These are phyloP conservation scores for Netelia virgata DNA, from an alignment of 2,888 invertebrate genomes.

Conservation along the genomic window DNA sequence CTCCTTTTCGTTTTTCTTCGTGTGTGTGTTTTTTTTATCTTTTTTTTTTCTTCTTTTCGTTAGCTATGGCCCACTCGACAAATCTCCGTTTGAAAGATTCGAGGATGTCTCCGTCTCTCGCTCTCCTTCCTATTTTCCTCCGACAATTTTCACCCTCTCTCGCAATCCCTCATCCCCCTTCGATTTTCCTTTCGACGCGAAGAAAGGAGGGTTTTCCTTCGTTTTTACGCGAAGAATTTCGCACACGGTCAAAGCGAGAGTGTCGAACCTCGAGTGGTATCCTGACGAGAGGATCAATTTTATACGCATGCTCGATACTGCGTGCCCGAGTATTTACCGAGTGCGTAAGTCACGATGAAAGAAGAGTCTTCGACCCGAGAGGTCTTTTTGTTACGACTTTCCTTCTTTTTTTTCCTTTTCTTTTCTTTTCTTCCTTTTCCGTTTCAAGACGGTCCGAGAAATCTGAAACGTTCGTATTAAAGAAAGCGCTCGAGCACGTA, in stretches of 20 bases:
- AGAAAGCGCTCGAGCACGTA: too few species aligned
- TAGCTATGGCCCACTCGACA: constrained; percentile 31
- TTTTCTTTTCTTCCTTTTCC: too few species aligned
- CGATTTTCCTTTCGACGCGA: neutral
- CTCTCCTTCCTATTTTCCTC: neutral
- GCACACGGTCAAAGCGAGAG: neutral
- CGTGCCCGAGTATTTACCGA: neutral
- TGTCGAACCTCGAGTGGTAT: neutral
- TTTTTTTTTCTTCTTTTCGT: neutral
- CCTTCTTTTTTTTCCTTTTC: too few species aligned
- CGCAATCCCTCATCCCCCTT: neutral
- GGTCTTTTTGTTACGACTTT: neutral
- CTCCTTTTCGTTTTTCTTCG: neutral
- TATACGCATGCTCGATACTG: constrained; percentile 2
- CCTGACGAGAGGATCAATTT: constrained; percentile 40
- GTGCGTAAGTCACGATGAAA: neutral
- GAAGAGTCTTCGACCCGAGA: neutral
- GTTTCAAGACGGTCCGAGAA: too few species aligned
- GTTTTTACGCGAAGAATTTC: neutral
- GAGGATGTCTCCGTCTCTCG: neutral
- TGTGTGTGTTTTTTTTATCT: neutral
- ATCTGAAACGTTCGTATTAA: too few species aligned
- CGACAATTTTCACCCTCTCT: neutral
- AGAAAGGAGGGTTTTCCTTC: constrained; percentile 14
- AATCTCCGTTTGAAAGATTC: constrained; percentile 49